phyloP scores from a whole-genome alignment of 2,113 vertebrate species.

The Zapus hudsonius region DNA sequence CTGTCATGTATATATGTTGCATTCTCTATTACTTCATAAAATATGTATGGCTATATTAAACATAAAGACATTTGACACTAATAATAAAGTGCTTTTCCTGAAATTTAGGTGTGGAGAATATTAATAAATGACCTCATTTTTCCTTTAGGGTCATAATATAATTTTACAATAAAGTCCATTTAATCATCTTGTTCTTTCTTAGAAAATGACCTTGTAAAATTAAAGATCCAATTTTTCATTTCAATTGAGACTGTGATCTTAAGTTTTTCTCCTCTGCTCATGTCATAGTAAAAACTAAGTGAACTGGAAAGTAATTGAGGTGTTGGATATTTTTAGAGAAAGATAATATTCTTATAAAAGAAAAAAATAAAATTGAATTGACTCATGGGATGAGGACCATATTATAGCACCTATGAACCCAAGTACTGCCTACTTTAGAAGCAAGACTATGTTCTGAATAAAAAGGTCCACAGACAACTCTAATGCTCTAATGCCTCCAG shows the following conservation, averaged over 20 bases:
- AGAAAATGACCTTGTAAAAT: conserved; percentile 30
- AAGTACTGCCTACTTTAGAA: background rate
- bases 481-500: background rate
- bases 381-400: background rate
- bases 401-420: too few species aligned
- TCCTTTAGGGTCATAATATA: background rate
- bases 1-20: background rate
- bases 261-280: conserved; percentile 4
- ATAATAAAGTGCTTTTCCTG: background rate
- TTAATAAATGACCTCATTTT: background rate
- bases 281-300: conserved; percentile 18
- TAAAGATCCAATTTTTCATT: background rate
- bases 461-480: background rate
- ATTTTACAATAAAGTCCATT: conserved; percentile 43
- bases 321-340: conserved; percentile 1
- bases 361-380: background rate
- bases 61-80: background rate
- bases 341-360: background rate
- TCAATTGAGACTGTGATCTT: conserved; percentile 10
- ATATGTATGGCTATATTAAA: background rate
- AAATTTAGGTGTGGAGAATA: conserved; percentile 25
- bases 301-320: background rate
- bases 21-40: conserved; percentile 13
- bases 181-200: conserved; percentile 35
- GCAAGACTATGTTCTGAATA: background rate